Base-by-base conservation (phyloP, 1,140 invertebrate species). In the Saccostrea glomerata region DNA sequence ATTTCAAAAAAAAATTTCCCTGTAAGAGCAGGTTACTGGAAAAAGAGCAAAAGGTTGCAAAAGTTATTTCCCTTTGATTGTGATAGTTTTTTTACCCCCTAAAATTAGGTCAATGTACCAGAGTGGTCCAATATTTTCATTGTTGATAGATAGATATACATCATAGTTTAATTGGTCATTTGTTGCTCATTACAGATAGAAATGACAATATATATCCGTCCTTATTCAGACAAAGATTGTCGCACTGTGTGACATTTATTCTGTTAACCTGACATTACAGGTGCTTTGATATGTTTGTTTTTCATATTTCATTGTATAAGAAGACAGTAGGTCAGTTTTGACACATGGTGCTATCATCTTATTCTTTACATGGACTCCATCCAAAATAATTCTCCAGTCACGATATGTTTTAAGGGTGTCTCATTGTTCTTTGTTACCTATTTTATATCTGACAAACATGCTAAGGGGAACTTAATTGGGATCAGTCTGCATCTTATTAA, bases 241-340 rank as follows among this genome's bases (percentile, higher is more conserved):
- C 12, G 30, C 23, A 77, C 70, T 6, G 12, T 15, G 25, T 77
- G 70, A 77, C 70, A 36, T 73, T 73, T 13, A 73, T 77, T 77
- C 30, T 77, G 70, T 77, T 77, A 36, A 77, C 70, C 23, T 77
- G 70, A 77, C 70, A 77, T 30, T 77, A 77, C 70, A 77, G 70
- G 70, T 77, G 70, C 25, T 77, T 36, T 77, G 70, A 77, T 77
- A 77, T 36, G 70, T 77, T 77, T 77, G 25, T 25, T 77, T 77
- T 77, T 77, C 15, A 77, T 77, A 30, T 77, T 30, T 77, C 70
- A 30, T 15, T 25, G 70, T 77, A 30, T 30, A 15, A 25, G 23
- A 63, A 63, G 23, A 77, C 70, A 36, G 30, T 13, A 25, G 70
- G 70, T 77, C 25, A 77, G 11, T 77, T 77, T 30, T 77, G 70